Evolutionary conservation across 2,888 invertebrate species (phyloP), one percentile per base, ranked within the genome.

Genomic region (Drosophila diplacantha): DNA sequence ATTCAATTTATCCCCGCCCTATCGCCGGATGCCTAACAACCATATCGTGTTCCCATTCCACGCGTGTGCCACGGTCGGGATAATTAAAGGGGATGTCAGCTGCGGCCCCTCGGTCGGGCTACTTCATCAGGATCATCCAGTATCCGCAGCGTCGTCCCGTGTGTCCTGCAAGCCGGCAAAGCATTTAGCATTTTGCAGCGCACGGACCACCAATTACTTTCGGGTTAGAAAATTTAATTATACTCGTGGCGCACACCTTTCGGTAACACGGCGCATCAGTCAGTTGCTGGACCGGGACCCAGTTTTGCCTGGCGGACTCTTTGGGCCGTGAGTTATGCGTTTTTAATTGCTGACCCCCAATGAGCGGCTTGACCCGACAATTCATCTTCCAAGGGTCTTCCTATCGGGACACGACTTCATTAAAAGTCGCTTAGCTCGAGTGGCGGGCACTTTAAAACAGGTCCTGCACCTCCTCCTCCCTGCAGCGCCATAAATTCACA

Each of bases 11-110:
- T 39, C 60, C 60, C 29, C 57, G 38, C 43, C 56, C 34, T 31
- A 35, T 32, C 9, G 46, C 44, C 26, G 32, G 35, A 22, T 50
- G 57, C 35, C 65, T 39, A 52, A 53, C 67, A 66, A 67, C 39
- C 66, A 53, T 66, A 66, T 66, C 67, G 59, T 66, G 66, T 66
- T 59, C 59, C 51, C 61, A 31, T 26, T 47, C 53, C 53, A 41
- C 44, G 34, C 59, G 53, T 62, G 58, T 63, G 35, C 9, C 54
- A 22, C 22, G 51, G 29, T 53, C 53, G 44, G 67, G 50, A 78
- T 80, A 80, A 80, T 80, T 83, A 83, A 80, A 78, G 53, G 62
- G 69, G 60, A 75, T 62, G 78, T 80, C 83, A 77, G 64, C 68
- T 65, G 50, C 38, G 73, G 60, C 60, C 61, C 60, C 60, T 71